phyloP scores from a whole-genome alignment of 1,140 invertebrate genomes.

The Hycleus phaleratus region DNA sequence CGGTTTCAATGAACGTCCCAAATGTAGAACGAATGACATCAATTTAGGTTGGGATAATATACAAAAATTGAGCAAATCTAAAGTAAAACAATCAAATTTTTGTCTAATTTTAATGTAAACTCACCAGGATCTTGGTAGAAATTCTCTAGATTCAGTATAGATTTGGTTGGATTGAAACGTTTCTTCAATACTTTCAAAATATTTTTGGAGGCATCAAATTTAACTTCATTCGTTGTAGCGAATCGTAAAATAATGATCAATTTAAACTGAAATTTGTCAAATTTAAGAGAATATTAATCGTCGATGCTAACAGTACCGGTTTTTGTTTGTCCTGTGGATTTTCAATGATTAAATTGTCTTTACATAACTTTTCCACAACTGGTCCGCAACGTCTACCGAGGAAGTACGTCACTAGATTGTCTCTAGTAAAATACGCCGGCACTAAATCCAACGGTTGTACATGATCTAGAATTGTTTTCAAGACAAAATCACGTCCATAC shows the following conservation, averaged over 20 bases:
- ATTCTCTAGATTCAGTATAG: constrained; percentile 39
- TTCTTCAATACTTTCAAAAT: constrained; percentile 40
- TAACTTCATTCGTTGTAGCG: constrained; percentile 42
- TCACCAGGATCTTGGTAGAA: constrained; percentile 43
- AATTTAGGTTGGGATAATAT: constrained; percentile 43
- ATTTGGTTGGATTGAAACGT: constrained; percentile 36
- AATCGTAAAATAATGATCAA: constrained; percentile 42
- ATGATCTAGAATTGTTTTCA: constrained; percentile 43
- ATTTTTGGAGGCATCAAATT: constrained; percentile 44
- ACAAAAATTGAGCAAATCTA: constrained; percentile 43
- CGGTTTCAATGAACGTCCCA: constrained; percentile 38
- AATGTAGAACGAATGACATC: constrained; percentile 43
- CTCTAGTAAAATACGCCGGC: constrained; percentile 43
- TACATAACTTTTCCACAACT: constrained; percentile 44
- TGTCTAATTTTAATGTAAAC: neutral
- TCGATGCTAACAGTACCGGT: constrained; percentile 5
- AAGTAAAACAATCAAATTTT: constrained; percentile 12
- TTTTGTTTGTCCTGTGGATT: constrained; percentile 33
- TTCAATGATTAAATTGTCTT: constrained; percentile 42
- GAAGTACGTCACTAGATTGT: constrained; percentile 40
- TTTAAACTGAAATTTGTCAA: constrained; percentile 32
- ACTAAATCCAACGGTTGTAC: constrained; percentile 46
- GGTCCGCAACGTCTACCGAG: constrained; percentile 45
- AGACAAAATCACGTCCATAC: constrained; percentile 40
- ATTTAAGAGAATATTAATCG: neutral